A percentile compares a stretch with the other conserved stretches of the same genome.
Evolutionary conservation across 1,140 invertebrate genomes (phyloP).

Genomic region (Nasonia giraulti): DNA sequence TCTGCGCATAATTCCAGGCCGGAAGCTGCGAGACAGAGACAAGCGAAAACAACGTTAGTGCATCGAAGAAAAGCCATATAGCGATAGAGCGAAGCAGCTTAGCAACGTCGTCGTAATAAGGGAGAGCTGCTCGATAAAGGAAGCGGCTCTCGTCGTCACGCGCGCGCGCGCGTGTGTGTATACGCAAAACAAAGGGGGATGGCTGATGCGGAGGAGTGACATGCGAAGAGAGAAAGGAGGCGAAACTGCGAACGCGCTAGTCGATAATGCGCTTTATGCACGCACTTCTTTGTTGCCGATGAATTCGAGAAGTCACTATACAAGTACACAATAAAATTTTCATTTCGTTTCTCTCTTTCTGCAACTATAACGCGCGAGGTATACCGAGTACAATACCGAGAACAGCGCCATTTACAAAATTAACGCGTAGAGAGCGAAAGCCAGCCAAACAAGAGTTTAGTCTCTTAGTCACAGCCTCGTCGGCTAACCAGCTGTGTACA

Average conservation of each 20-base stretch:
- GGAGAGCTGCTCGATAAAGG: neutral
- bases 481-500: neutral
- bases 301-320: no score
- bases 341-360: no score
- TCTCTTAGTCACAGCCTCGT: neutral
- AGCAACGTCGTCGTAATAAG: neutral
- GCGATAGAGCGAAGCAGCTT: neutral
- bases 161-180: neutral
- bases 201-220: neutral
- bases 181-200: neutral
- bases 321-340: no score
- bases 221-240: neutral
- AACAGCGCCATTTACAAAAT: neutral
- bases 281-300: neutral
- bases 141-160: neutral
- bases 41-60: neutral
- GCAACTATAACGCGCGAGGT: no score
- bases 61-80: neutral
- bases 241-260: neutral
- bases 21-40: neutral
- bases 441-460: neutral
- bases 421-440: neutral
- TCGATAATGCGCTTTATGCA: neutral
- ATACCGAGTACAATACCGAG: no score
- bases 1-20: conserved; percentile 14